Conservation (phyloP, 2,797 vertebrate genomes). For the Neosilurus mollespiculum region DNA sequence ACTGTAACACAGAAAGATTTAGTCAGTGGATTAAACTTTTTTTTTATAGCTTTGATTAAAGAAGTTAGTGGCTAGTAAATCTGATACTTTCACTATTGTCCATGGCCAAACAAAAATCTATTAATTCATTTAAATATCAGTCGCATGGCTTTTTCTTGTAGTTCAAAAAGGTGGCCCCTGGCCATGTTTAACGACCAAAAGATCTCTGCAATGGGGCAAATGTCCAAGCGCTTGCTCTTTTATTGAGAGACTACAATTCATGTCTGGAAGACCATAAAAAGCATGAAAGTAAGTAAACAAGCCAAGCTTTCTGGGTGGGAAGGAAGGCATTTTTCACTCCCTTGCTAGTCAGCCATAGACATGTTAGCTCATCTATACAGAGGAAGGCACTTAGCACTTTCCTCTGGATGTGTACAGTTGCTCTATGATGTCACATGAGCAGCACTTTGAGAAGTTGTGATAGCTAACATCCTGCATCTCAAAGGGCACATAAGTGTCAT, state of each 20-base stretch:
- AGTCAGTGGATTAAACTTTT: background rate
- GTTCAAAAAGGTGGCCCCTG: background rate
- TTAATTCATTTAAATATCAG: conserved; percentile 6
- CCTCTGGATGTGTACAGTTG: background rate
- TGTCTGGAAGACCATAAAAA: conserved; percentile 6
- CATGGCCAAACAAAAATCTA: background rate
- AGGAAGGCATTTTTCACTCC: background rate
- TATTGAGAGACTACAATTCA: background rate
- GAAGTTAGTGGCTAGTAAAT: background rate
- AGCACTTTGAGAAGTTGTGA: background rate
- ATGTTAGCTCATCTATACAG: background rate
- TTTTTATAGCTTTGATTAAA: background rate
- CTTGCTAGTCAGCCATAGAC: background rate
- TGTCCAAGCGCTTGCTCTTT: conserved; percentile 13
- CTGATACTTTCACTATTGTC: background rate
- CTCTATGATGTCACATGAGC: background rate
- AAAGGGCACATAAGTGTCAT: background rate
- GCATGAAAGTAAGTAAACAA: conserved; percentile 1
- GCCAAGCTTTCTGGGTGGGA: background rate
- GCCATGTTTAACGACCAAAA: background rate
- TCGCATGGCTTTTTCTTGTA: background rate
- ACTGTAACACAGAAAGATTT: background rate
- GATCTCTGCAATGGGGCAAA: background rate
- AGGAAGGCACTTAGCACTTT: background rate
- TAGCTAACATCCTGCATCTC: background rate